Conservation (phyloP, 2,888 invertebrate genomes). For the Cataglyphis livida region DNA sequence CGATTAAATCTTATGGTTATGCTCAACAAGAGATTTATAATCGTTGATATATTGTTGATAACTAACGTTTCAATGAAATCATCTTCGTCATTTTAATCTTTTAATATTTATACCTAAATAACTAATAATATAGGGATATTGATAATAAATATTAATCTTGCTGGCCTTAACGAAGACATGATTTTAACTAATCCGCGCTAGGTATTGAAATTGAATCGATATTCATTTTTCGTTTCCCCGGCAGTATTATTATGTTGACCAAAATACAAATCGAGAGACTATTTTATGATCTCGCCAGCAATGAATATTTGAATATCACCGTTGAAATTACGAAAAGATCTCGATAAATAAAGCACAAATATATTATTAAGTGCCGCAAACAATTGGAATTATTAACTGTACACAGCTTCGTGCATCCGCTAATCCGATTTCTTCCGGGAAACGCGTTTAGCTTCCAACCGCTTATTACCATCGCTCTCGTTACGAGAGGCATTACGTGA, state of each 20-base stretch:
- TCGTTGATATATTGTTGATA: constrained; percentile 7
- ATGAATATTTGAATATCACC: constrained; percentile 45
- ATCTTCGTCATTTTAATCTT: constrained; percentile 4
- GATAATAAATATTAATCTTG: constrained; percentile 43
- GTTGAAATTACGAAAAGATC: constrained; percentile 48
- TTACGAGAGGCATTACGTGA: constrained; percentile 10
- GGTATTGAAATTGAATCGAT: constrained; percentile 51
- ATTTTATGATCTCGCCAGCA: constrained; percentile 35
- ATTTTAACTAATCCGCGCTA: constrained; percentile 38
- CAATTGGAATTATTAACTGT: constrained; percentile 46
- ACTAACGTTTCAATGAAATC: not conserved
- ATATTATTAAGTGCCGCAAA: constrained; percentile 47
- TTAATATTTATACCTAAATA: constrained; percentile 30
- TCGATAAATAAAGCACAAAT: constrained; percentile 51
- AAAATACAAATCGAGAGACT: constrained; percentile 37
- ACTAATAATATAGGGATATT: constrained; percentile 46
- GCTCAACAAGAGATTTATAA: not conserved
- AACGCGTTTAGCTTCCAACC: constrained; percentile 45
- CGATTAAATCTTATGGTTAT: not conserved
- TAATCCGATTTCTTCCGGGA: constrained; percentile 53
- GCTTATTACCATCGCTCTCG: constrained; percentile 24
- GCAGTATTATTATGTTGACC: constrained; percentile 43
- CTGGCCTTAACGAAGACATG: constrained; percentile 48
- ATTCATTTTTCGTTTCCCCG: constrained; percentile 44
- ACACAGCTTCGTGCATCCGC: constrained; percentile 39